Base-by-base conservation (phyloP, 2,797 vertebrate genomes). In the Danio jaintianensis region DNA sequence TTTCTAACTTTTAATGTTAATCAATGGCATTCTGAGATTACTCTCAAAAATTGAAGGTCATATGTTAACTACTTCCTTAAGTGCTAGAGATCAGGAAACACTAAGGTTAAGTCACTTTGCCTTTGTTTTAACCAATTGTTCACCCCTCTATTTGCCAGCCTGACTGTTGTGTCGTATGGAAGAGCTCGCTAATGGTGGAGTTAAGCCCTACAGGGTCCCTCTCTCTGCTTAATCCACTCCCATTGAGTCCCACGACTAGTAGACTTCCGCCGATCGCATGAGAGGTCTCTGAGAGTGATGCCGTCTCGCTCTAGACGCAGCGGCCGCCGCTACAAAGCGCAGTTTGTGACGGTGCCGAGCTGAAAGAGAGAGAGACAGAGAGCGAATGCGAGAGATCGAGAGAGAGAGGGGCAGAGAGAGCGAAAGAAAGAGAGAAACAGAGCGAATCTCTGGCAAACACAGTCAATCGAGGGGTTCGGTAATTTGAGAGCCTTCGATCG, bases 141-240 rank as follows among this genome's bases (percentile, higher is more conserved):
- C 96, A 98, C 96, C 96, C 96, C 97, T 98, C 96, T 99, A 97
- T 99, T 98, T 98, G 95, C 97, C 97, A 98, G 97, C 97, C 95
- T 98, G 95, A 97, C 97, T 96, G 93, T 97, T 95, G 93, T 97
- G 96, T 97, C 96, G 97, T 98, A 81, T 92, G 93, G 93, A 94
- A 93, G 92, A 94, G 88, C 89, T 97, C 96, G 96, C 96, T 96
- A 97, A 96, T 96, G 97, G 92, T 96, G 97, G 97, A 97, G 96
- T 97, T 96, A 96, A 96, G 91, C 96, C 96, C 96, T 96, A 98
- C 95, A 95, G 96, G 97, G 95, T 97, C 96, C 96, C 95, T 97
- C 96, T 97, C 97, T 96, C 96, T 96, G 96, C 95, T 98, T 95
- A 96, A 96, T 95, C 96, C 96, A 95, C 95, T 96, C 96, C 95